These are phyloP conservation scores for Beroe ovata DNA, from an alignment of 37 sponge, comb jelly and placozoan species.

Conservation along the genomic window DNA sequence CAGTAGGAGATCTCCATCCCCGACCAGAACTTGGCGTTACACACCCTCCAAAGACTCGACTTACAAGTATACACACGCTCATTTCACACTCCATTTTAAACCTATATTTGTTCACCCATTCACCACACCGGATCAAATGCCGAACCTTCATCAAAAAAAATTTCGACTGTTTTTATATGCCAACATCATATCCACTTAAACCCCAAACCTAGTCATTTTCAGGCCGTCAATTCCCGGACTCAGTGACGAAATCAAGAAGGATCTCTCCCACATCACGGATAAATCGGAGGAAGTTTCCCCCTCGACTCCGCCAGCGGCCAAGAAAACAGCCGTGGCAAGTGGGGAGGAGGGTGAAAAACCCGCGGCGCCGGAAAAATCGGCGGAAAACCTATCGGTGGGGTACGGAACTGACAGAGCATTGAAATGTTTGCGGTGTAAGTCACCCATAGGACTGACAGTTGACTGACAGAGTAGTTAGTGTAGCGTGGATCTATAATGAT, in stretches of 20 bases:
- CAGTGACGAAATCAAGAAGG: constrained; percentile 34
- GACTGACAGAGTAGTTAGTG: too few relatives aligned
- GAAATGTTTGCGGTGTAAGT: constrained; percentile 42
- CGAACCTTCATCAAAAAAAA: neutral
- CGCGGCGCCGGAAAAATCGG: neutral
- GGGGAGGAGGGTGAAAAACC: neutral
- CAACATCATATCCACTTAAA: neutral
- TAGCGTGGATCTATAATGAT: too few relatives aligned
- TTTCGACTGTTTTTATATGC: neutral
- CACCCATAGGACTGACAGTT: constrained; percentile 50
- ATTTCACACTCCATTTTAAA: too few relatives aligned
- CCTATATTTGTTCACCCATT: too few relatives aligned
- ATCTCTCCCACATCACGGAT: constrained; percentile 42
- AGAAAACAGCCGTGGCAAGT: neutral
- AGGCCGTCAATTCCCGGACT: neutral
- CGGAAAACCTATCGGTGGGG: neutral
- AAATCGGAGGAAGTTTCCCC: constrained; percentile 1
- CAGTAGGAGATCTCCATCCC: neutral
- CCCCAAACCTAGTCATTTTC: neutral
- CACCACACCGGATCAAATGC: too few relatives aligned
- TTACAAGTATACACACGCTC: constrained; percentile 31
- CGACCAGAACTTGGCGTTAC: constrained; percentile 29
- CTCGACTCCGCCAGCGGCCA: neutral
- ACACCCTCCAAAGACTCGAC: constrained; percentile 31
- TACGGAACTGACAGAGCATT: neutral